These are phyloP conservation scores for Falco concolor DNA, from an alignment of 2,797 vertebrate species.

Conservation along the genomic window DNA sequence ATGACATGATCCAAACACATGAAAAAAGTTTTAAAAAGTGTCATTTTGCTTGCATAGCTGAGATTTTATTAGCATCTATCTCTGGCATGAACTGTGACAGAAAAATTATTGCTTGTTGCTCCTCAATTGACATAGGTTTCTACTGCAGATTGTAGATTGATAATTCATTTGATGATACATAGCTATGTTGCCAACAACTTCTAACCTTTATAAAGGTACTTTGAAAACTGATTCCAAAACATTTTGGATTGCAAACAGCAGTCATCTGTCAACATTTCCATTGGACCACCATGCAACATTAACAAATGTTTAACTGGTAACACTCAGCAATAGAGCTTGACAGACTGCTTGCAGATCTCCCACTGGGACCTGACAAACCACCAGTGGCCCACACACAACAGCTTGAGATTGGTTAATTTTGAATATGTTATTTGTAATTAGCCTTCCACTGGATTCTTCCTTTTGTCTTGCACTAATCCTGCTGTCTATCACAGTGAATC, in stretches of 20 bases:
- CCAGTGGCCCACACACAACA: neutral
- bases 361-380: neutral
- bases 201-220: neutral
- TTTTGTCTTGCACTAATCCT: slow-evolving; percentile 3
- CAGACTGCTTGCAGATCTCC: neutral
- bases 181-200: neutral
- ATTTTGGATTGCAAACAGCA: neutral
- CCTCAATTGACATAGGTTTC: neutral
- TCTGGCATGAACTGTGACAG: neutral
- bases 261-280: neutral
- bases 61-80: neutral
- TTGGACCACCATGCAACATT: neutral
- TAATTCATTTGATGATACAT: neutral
- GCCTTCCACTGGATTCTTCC: neutral
- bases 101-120: neutral
- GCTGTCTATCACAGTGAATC: neutral
- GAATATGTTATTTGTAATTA: neutral
- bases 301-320: neutral
- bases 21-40: neutral
- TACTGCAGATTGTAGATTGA: neutral
- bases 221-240: neutral
- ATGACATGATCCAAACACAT: neutral
- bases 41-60: neutral
- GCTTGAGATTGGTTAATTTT: neutral
- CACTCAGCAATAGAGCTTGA: neutral